These are phyloP conservation scores for Conus betulinus DNA, from an alignment of 1,140 invertebrate species.

Conservation along the genomic window DNA sequence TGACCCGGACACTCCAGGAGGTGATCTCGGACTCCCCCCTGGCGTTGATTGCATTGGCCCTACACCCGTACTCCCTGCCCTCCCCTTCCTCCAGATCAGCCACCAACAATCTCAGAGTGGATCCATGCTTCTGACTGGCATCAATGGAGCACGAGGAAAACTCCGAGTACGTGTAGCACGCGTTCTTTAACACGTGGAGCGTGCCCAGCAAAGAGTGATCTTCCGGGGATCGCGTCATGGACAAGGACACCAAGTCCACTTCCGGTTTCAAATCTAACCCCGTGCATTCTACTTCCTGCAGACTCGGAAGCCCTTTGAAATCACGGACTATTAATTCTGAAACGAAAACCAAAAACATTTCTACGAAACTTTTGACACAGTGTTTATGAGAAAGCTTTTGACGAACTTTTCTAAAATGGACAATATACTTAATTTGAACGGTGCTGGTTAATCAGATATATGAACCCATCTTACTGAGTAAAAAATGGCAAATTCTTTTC, in stretches of 20 bases:
- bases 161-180: slow-evolving; percentile 11
- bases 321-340: slow-evolving; percentile 6
- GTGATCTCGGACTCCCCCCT: background rate
- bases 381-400: no score
- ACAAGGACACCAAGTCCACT: background rate
- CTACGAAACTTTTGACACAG: no score
- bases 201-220: background rate
- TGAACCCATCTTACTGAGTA: no score
- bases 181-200: background rate
- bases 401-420: no score
- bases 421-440: no score
- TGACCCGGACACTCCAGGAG: background rate
- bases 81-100: slow-evolving; percentile 20
- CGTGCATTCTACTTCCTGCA: slow-evolving; percentile 29
- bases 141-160: slow-evolving; percentile 17
- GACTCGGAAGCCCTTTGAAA: background rate
- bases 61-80: slow-evolving; percentile 1
- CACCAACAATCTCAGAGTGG: background rate
- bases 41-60: background rate
- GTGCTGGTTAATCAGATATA: no score
- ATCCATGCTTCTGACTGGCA: background rate
- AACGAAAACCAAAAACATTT: background rate
- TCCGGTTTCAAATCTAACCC: background rate
- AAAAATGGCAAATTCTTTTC: no score
- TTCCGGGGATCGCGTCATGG: background rate